Evolutionary conservation across 2,113 vertebrate genomes (phyloP).

Genomic region (Apodemus sylvaticus): DNA sequence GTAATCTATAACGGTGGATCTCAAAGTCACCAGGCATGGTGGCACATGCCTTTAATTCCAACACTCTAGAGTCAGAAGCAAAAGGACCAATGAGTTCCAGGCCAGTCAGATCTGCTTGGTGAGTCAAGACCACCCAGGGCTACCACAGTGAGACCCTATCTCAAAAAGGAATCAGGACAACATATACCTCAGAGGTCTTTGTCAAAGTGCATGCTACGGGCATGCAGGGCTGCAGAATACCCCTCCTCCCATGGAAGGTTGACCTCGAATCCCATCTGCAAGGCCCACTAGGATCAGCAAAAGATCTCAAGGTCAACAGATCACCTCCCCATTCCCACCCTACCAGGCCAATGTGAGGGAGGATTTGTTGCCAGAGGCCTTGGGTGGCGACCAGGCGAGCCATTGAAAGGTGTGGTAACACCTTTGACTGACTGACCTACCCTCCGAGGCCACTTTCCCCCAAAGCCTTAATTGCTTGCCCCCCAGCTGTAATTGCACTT

Average conservation of each 20-base stretch:
- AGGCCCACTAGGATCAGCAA: background rate
- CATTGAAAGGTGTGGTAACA: background rate
- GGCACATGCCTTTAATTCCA: background rate
- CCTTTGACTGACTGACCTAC: background rate
- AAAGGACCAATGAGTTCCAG: background rate
- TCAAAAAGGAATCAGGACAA: background rate
- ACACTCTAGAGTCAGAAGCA: background rate
- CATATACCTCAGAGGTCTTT: background rate
- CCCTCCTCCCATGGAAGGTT: background rate
- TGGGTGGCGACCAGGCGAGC: background rate
- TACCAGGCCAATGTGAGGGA: background rate
- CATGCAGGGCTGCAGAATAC: fast-evolving
- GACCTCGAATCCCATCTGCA: background rate
- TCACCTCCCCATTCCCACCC: background rate
- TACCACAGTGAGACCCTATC: background rate
- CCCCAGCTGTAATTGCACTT: slow-evolving; percentile 45
- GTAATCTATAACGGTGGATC: background rate
- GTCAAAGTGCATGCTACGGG: background rate
- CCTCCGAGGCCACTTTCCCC: background rate
- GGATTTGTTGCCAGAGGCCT: background rate
- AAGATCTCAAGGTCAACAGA: background rate
- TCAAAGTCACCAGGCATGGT: background rate
- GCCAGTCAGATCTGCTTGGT: background rate
- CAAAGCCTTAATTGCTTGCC: slow-evolving; percentile 22
- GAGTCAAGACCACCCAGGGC: background rate